Percentiles rank a stretch among this genome's conserved stretches.
phyloP scores from a whole-genome alignment of 2,888 invertebrate genomes.

The Phaonia tiefii region DNA sequence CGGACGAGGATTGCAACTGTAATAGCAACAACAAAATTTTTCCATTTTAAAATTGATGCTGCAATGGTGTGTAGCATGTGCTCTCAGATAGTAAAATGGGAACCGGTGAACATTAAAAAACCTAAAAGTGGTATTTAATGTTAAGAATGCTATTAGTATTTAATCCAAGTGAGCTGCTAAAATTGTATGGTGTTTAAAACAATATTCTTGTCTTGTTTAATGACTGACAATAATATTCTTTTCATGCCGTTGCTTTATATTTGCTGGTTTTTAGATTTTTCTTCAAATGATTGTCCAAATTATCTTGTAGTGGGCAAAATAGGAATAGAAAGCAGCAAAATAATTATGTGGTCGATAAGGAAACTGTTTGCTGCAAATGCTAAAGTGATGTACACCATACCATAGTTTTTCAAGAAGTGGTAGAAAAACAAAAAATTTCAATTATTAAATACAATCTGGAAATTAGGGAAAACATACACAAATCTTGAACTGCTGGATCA shows the following conservation, averaged over 20 bases:
- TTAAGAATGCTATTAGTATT: slow-evolving; percentile 64
- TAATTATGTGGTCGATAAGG: slow-evolving; percentile 25
- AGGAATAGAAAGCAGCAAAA: slow-evolving; percentile 1
- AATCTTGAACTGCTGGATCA: no score
- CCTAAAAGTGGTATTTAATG: slow-evolving; percentile 61
- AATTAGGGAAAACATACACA: no score
- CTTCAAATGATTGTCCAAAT: background rate
- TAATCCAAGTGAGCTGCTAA: slow-evolving; percentile 65
- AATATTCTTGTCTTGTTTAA: slow-evolving; percentile 55
- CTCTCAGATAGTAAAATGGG: background rate
- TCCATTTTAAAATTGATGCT: background rate
- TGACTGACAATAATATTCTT: no score
- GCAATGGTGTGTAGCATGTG: background rate
- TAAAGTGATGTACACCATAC: slow-evolving; percentile 56
- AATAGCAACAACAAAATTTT: background rate
- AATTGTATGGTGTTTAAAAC: slow-evolving; percentile 65
- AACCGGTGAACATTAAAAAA: no score
- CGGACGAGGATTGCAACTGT: slow-evolving; percentile 7
- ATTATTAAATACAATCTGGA: no score
- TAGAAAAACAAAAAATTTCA: slow-evolving; percentile 10
- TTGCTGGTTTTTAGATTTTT: no score
- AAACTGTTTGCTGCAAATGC: slow-evolving; percentile 29
- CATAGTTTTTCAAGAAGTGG: slow-evolving; percentile 8
- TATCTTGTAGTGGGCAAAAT: no score
- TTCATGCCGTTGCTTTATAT: background rate